Base-by-base conservation (phyloP, 1,140 invertebrate genomes). In the Episyrphus balteatus region DNA sequence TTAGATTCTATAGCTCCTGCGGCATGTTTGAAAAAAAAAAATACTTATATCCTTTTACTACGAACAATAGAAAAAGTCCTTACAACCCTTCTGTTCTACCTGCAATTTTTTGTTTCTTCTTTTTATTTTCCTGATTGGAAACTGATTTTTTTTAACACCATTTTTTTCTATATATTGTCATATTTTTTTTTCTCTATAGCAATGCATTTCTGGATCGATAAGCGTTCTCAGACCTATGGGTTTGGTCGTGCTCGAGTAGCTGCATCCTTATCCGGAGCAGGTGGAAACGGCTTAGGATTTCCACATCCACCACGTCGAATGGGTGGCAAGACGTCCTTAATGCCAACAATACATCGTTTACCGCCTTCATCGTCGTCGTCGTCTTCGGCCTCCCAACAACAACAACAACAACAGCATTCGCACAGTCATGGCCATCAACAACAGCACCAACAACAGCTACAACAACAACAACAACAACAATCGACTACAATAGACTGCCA, bases 131-230 rank as follows among this genome's bases (percentile, higher is more conserved):
- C 8, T 26, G 21, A 26, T 26, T 26, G 21, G 21, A 26, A 26
- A 26, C 21, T 26, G 3, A 26, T 26, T 26, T 26, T 26, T 8
- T 26, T 26, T 26, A 3, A 26, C 21, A 26, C 21, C 21, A 26
- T 3, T 26, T 26, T 26, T 26, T 26, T 26, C 21, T 8, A 26
- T 26, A 26, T 26, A 5, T 26, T 26, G 3, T 26, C 21, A 5
- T 26, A 26, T 5, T 26, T 26, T 26, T 26, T 26, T 26, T 26
- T 26, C 21, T 26, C 8, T 26, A 42, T 9, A 21, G 38, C 30
- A 9, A 81, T 81, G 79, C 79, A 81, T 79, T 81, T 81, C 71
- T 81, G 79, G 79, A 81, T 81, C 62, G 79, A 81, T 61, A 81
- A 81, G 68, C 75, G 79, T 44, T 80, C 77, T 60, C 78, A 80